Evolutionary conservation across 2,888 invertebrate species (phyloP), one percentile per base, ranked within the genome.

Genomic region (Alviniconcha strummeri): DNA sequence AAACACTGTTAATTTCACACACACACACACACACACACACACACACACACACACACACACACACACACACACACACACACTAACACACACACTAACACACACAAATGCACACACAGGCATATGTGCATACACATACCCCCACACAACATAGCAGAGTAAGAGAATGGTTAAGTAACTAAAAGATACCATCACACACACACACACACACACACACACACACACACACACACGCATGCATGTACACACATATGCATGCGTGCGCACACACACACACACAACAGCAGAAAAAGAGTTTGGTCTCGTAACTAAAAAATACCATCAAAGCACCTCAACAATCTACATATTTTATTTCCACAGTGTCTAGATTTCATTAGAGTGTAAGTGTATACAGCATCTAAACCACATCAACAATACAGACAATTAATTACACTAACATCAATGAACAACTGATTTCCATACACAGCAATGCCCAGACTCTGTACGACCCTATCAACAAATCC

Each of bases 31-130:
- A 36, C 13, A 36, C 72, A 72, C 72, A 36, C 71, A 72, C 72
- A 72, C 13, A 72, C 13, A 72, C 72, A 72, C 36, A 36, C 72
- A 72, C 36, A 36, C 72, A 36, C 72, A 72, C 9, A 72, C 72
- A 72, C 6, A 69, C 15, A 69, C 6, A 15, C 11, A 69, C 15
- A 15, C 17, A 69, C 69, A 6, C 4, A n/a, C n/a, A n/a, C n/a
- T n/a, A n/a, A 72, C 72, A 19, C 72, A 72, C 72, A 36, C 13
- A 36, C 72, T n/a, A n/a, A 72, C 72, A 36, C 71, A 72, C 72
- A 72, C 13, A 72, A 19, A 72, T 36, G 19, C 36, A 36, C 72
- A 72, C 36, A 36, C 72, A 36, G n/a, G n/a, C n/a, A n/a, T n/a
- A n/a, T n/a, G n/a, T n/a, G n/a, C 72, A 72, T 1, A 72, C 72